Evolutionary conservation across 2,797 vertebrate genomes (phyloP).

Genomic region (Helostoma temminkii): DNA sequence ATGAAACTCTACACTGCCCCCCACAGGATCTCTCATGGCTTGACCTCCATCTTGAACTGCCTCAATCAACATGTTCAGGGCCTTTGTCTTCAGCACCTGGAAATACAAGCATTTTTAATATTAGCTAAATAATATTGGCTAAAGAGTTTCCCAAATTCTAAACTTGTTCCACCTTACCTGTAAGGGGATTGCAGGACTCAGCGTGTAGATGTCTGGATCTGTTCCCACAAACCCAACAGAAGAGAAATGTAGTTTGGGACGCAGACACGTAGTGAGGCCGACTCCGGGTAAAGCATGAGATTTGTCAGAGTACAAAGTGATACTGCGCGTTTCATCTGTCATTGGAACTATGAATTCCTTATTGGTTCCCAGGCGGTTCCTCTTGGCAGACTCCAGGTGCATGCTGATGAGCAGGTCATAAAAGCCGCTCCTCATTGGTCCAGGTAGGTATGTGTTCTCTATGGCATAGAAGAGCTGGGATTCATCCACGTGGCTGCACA

Average conservation of each 20-base stretch:
- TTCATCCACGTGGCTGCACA: constrained; percentile 96
- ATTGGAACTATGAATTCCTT: constrained; percentile 96
- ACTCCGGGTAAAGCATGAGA: constrained; percentile 90
- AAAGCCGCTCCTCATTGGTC: constrained; percentile 91
- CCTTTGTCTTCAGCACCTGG: constrained; percentile 87
- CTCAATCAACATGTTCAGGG: constrained; percentile 92
- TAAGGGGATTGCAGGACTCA: constrained; percentile 89
- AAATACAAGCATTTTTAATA: constrained; percentile 33
- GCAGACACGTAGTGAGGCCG: constrained; percentile 90
- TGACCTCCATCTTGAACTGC: constrained; percentile 93
- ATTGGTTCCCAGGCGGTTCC: constrained; percentile 93
- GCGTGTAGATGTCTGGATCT: constrained; percentile 84
- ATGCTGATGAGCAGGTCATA: constrained; percentile 96
- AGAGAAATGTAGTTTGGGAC: constrained; percentile 91
- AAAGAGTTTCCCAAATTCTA: background rate
- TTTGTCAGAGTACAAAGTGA: constrained; percentile 87
- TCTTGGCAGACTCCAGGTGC: constrained; percentile 94
- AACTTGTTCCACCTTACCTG: constrained; percentile 68
- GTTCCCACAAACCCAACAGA: constrained; percentile 89
- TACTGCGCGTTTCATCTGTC: constrained; percentile 88
- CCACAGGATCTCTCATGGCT: constrained; percentile 93
- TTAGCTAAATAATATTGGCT: no score
- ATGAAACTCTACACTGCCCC: constrained; percentile 95
- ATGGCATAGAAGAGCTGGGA: constrained; percentile 94
- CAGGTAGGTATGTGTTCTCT: constrained; percentile 91